Evolutionary conservation across 2,113 vertebrate genomes (phyloP).

Genomic region (Nesogale talazaci): DNA sequence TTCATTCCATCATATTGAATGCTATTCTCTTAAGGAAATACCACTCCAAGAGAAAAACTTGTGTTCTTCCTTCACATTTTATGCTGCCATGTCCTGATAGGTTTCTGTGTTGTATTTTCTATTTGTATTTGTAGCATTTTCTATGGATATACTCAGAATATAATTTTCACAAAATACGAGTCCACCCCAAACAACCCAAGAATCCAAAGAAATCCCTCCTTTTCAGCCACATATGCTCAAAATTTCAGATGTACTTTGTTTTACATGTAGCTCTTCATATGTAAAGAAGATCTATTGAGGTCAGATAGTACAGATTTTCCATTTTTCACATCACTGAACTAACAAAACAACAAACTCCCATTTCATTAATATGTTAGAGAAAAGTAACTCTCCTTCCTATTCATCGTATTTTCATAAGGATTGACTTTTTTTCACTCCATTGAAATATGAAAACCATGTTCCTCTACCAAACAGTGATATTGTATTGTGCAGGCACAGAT

Average conservation of each 20-base stretch:
- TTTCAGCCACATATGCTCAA: fast-evolving
- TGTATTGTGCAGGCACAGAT: neutral
- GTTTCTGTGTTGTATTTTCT: neutral
- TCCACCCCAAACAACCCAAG: neutral
- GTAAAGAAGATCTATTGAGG: slow-evolving; percentile 63
- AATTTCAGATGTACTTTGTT: slow-evolving; percentile 26
- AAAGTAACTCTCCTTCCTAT: slow-evolving; percentile 22
- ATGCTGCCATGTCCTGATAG: neutral
- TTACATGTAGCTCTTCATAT: slow-evolving; percentile 38
- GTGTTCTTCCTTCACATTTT: neutral
- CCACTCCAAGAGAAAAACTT: neutral
- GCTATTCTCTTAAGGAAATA: neutral
- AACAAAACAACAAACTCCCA: slow-evolving; percentile 45
- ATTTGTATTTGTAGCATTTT: neutral
- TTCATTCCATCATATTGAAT: neutral
- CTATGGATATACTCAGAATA: neutral
- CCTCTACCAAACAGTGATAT: neutral
- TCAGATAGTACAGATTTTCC: slow-evolving; percentile 75
- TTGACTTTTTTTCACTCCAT: slow-evolving; percentile 15
- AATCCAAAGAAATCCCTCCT: neutral
- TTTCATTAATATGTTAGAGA: slow-evolving; percentile 7
- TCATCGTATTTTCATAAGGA: fast-evolving
- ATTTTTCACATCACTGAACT: slow-evolving; percentile 80
- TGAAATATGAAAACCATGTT: neutral
- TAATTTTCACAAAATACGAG: neutral